These are phyloP conservation scores for Zaprionus ghesquierei DNA, from an alignment of 1,140 invertebrate genomes.

Conservation along the genomic window DNA sequence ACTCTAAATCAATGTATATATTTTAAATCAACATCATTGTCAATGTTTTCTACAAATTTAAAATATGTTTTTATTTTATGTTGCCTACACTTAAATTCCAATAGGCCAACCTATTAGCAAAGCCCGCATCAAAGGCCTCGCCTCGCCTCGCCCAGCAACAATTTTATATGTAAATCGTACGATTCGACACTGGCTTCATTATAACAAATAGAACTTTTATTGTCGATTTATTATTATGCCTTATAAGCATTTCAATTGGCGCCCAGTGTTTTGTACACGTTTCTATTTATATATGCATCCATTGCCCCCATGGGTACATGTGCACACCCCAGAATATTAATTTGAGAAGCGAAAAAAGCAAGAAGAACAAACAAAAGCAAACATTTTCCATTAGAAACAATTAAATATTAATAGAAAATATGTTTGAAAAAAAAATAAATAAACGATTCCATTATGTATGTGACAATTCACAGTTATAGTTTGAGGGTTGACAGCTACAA, in stretches of 20 bases:
- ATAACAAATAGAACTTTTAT: conserved; percentile 5
- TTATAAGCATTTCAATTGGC: conserved; percentile 54
- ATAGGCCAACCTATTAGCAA: background rate
- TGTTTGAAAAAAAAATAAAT: background rate
- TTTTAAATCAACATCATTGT: background rate
- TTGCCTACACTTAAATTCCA: too few species aligned
- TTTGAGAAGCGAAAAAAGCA: conserved; percentile 29
- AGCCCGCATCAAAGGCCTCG: background rate
- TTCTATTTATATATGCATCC: conserved; percentile 43
- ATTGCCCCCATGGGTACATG: conserved; percentile 22
- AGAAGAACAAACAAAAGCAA: conserved; percentile 54
- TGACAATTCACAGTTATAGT: background rate
- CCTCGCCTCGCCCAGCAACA: too few species aligned
- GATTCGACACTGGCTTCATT: background rate
- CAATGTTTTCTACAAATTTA: background rate
- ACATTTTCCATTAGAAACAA: conserved; percentile 63
- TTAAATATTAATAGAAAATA: conserved; percentile 51
- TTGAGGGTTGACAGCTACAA: background rate
- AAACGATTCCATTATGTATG: background rate
- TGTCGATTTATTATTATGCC: conserved; percentile 25
- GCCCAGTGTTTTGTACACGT: conserved; percentile 35
- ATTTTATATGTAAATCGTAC: conserved; percentile 4
- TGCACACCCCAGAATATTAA: conserved; percentile 11
- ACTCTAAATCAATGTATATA: background rate
- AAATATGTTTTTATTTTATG: too few species aligned